Evolutionary conservation across 2,113 vertebrate species (phyloP).

Genomic region (Chroicocephalus ridibundus): DNA sequence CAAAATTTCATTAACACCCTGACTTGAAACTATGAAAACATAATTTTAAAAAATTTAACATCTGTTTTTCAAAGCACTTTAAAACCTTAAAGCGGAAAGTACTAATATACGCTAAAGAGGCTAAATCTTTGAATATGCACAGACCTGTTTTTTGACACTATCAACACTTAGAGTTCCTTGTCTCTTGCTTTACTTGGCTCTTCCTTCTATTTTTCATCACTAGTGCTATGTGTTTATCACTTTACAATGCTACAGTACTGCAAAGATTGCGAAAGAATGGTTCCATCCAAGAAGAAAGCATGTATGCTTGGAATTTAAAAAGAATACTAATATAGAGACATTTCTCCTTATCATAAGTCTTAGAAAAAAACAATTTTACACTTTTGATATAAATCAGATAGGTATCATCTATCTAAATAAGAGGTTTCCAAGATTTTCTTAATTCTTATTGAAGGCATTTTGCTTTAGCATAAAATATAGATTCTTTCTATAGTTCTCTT

Average conservation of each 20-base stretch:
- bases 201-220: conserved; percentile 1
- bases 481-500: neutral
- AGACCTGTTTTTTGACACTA: neutral
- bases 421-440: neutral
- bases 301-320: neutral
- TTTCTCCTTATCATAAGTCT: neutral
- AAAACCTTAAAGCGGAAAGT: neutral
- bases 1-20: neutral
- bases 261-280: neutral
- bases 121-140: neutral
- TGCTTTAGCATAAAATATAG: neutral
- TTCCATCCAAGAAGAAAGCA: conserved; percentile 1
- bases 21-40: neutral
- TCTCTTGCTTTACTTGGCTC: conserved; percentile 36
- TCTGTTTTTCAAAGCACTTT: neutral
- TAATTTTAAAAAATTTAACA: neutral
- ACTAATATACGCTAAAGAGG: neutral
- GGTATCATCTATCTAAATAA: neutral
- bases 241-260: neutral
- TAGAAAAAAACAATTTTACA: neutral
- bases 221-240: neutral
- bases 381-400: neutral
- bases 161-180: neutral
- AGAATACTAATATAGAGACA: neutral
- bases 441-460: neutral